Percentiles rank a stretch among this genome's conserved stretches.
phyloP scores from a whole-genome alignment of 2,797 vertebrate species.

The Crocidura indochinensis region DNA sequence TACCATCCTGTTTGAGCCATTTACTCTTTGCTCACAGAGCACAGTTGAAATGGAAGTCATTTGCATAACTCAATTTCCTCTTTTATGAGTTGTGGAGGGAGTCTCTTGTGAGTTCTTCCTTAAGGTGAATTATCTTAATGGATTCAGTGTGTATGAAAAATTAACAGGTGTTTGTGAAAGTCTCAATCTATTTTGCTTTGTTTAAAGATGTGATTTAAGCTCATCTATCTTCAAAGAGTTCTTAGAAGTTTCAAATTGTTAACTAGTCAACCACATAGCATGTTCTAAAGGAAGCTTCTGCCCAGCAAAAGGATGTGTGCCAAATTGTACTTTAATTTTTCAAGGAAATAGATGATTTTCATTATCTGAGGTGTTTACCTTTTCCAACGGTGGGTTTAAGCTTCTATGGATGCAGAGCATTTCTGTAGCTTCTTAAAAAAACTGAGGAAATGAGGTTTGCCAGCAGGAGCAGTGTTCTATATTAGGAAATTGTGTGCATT shows the following conservation, averaged over 20 bases:
- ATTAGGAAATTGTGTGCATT: slow-evolving; percentile 62
- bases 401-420: slow-evolving; percentile 3
- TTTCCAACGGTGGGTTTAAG: slow-evolving; percentile 59
- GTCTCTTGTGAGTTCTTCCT: slow-evolving; percentile 69
- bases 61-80: slow-evolving; percentile 80
- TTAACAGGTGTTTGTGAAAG: slow-evolving; percentile 84
- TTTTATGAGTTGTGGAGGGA: slow-evolving; percentile 37
- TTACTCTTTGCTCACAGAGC: slow-evolving; percentile 63
- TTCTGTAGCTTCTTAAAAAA: slow-evolving; percentile 69
- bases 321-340: slow-evolving; percentile 76
- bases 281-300: slow-evolving; percentile 61
- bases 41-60: slow-evolving; percentile 72
- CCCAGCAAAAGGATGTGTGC: slow-evolving; percentile 46
- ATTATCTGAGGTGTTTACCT: slow-evolving; percentile 69
- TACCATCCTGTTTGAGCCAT: slow-evolving; percentile 59
- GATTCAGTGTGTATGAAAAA: slow-evolving; percentile 78
- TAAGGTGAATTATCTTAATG: slow-evolving; percentile 84
- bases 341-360: slow-evolving; percentile 70
- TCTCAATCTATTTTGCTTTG: slow-evolving; percentile 81
- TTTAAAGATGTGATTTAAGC: slow-evolving; percentile 83
- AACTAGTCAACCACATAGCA: slow-evolving; percentile 60
- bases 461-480: slow-evolving; percentile 63
- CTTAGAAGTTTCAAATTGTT: slow-evolving; percentile 79
- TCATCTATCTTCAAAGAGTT: slow-evolving; percentile 80
- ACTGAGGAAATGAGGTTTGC: slow-evolving; percentile 69